phyloP scores from a whole-genome alignment of 2,797 vertebrate species.

The Gymnoscopelus microlampas region DNA sequence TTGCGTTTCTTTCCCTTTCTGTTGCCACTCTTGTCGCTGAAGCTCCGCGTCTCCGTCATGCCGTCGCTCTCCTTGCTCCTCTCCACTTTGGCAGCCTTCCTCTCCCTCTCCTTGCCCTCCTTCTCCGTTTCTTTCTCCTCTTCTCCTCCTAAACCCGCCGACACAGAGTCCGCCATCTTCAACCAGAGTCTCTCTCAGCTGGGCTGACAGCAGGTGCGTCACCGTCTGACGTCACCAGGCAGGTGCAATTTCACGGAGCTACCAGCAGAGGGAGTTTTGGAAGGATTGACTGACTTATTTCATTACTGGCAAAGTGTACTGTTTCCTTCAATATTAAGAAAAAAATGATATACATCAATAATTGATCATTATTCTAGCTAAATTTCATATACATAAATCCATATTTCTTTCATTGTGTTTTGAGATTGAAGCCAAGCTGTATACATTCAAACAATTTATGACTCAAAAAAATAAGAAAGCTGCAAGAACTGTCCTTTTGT shows the following conservation, averaged over 20 bases:
- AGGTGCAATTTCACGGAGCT: background rate
- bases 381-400: too few species aligned
- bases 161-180: constrained; percentile 85
- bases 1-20: constrained; percentile 80
- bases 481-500: too few species aligned
- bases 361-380: too few species aligned
- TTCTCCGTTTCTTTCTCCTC: constrained; percentile 81
- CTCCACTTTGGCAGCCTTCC: constrained; percentile 43
- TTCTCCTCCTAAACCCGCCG: constrained; percentile 64
- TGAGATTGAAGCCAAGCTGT: too few species aligned
- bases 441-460: too few species aligned
- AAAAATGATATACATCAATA: too few species aligned
- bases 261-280: constrained; percentile 29
- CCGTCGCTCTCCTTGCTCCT: constrained; percentile 66
- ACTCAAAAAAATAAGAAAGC: too few species aligned
- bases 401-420: too few species aligned
- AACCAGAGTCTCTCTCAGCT: constrained; percentile 56
- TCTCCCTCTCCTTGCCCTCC: constrained; percentile 70
- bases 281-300: background rate
- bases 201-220: constrained; percentile 66
- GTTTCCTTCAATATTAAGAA: too few species aligned
- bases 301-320: too few species aligned
- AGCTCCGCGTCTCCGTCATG: constrained; percentile 84
- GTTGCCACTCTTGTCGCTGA: constrained; percentile 85
- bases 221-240: constrained; percentile 63